Percentiles rank a stretch among this genome's conserved stretches.
Conservation (phyloP, 1,140 invertebrate genomes). For the Neotoxoptera formosana region DNA sequence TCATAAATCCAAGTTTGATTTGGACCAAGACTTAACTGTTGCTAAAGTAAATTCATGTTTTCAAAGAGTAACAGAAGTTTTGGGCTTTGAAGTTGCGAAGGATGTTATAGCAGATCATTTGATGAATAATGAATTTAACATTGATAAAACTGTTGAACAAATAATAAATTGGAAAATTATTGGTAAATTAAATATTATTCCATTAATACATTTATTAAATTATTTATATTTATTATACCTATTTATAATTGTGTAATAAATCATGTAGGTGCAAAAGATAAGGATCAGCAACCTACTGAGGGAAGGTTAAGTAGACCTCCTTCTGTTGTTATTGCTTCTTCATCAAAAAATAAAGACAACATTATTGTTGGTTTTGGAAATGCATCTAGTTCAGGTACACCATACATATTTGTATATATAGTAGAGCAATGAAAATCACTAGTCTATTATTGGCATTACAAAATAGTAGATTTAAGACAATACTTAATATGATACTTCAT, state of each 20-base stretch:
- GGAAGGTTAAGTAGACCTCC: slow-evolving; percentile 6
- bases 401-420: background rate
- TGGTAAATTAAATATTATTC: slow-evolving; percentile 42
- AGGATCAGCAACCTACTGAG: background rate
- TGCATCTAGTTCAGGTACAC: slow-evolving; percentile 39
- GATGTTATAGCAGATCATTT: slow-evolving; percentile 46
- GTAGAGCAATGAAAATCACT: background rate
- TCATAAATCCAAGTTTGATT: slow-evolving; percentile 47
- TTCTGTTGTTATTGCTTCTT: slow-evolving; percentile 49
- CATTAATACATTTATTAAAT: background rate
- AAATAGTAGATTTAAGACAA: background rate
- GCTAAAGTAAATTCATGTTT: slow-evolving; percentile 50
- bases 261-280: slow-evolving; percentile 17
- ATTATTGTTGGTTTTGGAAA: slow-evolving; percentile 55
- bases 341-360: slow-evolving; percentile 54
- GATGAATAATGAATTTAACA: slow-evolving; percentile 48
- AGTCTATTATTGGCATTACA: background rate
- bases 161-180: slow-evolving; percentile 44
- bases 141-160: slow-evolving; percentile 53
- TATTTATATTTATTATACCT: background rate
- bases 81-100: slow-evolving; percentile 49
- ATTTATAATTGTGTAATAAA: slow-evolving; percentile 6
- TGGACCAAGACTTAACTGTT: slow-evolving; percentile 35
- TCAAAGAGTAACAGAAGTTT: slow-evolving; percentile 33
- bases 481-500: no score